Percentiles rank a stretch among this genome's conserved stretches.
phyloP scores from a whole-genome alignment of 1,140 invertebrate species.

The Hesperophylax magnus region DNA sequence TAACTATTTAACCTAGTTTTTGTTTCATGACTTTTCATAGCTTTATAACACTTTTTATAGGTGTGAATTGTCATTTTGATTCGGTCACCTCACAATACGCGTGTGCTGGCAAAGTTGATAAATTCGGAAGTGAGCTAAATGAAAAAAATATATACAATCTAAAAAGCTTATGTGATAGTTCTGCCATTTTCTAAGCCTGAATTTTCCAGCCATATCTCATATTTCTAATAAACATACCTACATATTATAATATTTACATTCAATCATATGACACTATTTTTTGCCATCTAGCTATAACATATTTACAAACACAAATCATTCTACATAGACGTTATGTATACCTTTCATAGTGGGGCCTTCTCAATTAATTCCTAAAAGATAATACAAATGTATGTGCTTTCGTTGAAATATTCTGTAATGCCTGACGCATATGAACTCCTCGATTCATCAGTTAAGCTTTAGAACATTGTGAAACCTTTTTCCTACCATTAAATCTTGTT shows the following conservation, averaged over 20 bases:
- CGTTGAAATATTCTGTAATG: slow-evolving; percentile 28
- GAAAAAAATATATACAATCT: not conserved
- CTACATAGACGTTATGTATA: slow-evolving; percentile 4
- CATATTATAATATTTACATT: slow-evolving; percentile 43
- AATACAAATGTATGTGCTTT: slow-evolving; percentile 45
- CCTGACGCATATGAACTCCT: slow-evolving; percentile 8
- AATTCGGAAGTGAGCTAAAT: not conserved
- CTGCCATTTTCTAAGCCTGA: slow-evolving; percentile 54
- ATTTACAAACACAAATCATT: slow-evolving; percentile 1
- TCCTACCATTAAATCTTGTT: slow-evolving; percentile 33
- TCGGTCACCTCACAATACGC: too few relatives aligned
- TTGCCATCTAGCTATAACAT: slow-evolving; percentile 42
- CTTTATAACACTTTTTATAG: too few relatives aligned
- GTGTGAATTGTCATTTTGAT: too few relatives aligned
- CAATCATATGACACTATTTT: slow-evolving; percentile 50
- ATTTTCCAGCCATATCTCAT: slow-evolving; percentile 53
- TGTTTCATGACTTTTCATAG: too few relatives aligned
- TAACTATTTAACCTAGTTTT: too few relatives aligned
- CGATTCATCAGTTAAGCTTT: slow-evolving; percentile 3
- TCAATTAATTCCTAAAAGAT: slow-evolving; percentile 32
- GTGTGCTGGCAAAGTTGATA: too few relatives aligned
- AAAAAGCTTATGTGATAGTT: slow-evolving; percentile 53
- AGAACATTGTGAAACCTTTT: slow-evolving; percentile 46
- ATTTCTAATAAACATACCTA: slow-evolving; percentile 33
- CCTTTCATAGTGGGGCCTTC: slow-evolving; percentile 23